Evolutionary conservation across 1,140 invertebrate genomes (phyloP).

Genomic region (Stenopsyche tienmushanensis): DNA sequence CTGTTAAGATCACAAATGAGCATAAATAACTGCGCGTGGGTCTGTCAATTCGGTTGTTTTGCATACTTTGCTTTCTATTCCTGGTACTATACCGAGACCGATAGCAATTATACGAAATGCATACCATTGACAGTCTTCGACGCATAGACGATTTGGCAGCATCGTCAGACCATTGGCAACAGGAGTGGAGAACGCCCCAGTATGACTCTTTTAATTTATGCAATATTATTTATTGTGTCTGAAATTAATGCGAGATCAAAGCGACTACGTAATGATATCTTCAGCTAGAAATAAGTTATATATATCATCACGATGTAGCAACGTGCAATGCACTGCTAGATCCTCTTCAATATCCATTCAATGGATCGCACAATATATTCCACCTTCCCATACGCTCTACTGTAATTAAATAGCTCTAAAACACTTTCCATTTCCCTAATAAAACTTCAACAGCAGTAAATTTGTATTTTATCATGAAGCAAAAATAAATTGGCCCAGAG

Average conservation of each 20-base stretch:
- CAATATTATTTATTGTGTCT: neutral
- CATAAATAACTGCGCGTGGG: neutral
- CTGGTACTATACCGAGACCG: conserved; percentile 2
- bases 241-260: neutral
- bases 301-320: too few relatives aligned
- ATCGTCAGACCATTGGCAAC: neutral
- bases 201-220: too few relatives aligned
- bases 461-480: too few relatives aligned
- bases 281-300: neutral
- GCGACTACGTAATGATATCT: neutral
- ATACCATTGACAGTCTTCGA: conserved; percentile 13
- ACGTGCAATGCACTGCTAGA: too few relatives aligned
- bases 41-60: conserved; percentile 10
- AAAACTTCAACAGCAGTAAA: too few relatives aligned
- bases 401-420: too few relatives aligned
- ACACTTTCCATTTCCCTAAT: too few relatives aligned
- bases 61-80: conserved; percentile 16
- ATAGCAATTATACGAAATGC: conserved; percentile 4
- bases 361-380: too few relatives aligned
- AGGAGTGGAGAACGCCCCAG: neutral
- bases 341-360: too few relatives aligned
- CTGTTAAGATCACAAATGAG: neutral
- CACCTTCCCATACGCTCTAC: too few relatives aligned
- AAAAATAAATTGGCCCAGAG: too few relatives aligned
- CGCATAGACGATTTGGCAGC: conserved; percentile 10